Evolutionary conservation across 2,113 vertebrate genomes (phyloP), one percentile per base, ranked within the genome.

Genomic region (Enhydra lutris): DNA sequence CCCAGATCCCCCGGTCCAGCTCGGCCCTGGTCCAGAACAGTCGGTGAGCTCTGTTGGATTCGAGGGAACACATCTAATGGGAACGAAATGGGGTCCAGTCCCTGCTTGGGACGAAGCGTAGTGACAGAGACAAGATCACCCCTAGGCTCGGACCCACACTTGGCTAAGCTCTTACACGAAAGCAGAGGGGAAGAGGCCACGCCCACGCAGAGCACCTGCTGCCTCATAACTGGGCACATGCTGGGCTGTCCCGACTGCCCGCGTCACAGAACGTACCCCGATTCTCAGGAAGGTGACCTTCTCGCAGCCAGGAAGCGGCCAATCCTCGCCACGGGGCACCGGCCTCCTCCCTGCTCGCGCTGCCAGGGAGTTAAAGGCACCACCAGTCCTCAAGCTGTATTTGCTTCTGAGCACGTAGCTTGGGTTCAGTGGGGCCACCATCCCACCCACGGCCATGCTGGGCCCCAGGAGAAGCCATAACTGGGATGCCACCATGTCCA

Each of bases 191-290:
- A 21, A 5, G 29, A 23, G 47, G 31, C 15, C 31, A 8, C 39
- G 11, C 9, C 1, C 50, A 20, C 21, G 0, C 21, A 0, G 7
- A 24, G 57, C 57, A 42, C n/a, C n/a, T 42, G 42, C n/a, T 55
- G 2, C 7, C 42, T 4, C 24, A 0, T 2, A 42, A 36, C 42
- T 10, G 34, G 31, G 12, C n/a, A 0, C 9, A 12, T 4, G 23
- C 23, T 0, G 17, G 17, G 26, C 81, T 11, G 55, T 29, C 34
- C 1, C 6, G 1, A 3, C 18, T 10, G 31, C 50, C 3, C 13
- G 7, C 0, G 4, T 47, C 59, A 20, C 57, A 12, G 24, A 2
- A 0, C 3, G 26, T 2, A 6, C 89, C 3, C 57, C 1, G 39
- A 65, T 26, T 21, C 89, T 47, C 71, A 23, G 39, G 31, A 39